These are phyloP conservation scores for Speoplatyrhinus poulsoni DNA, from an alignment of 2,113 vertebrate species.

Conservation along the genomic window DNA sequence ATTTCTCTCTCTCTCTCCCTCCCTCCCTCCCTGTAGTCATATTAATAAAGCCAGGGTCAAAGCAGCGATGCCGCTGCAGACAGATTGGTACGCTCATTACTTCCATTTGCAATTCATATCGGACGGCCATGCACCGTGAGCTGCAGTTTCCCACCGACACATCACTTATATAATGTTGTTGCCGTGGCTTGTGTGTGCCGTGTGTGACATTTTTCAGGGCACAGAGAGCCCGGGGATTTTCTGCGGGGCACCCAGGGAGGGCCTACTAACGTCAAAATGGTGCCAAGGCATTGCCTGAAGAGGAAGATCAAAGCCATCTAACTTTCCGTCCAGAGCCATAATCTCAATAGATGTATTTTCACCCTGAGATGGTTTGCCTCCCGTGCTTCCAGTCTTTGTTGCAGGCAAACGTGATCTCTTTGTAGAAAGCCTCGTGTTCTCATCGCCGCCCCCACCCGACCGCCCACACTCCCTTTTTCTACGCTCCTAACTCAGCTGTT, in stretches of 20 bases:
- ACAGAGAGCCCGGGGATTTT: conserved; percentile 9
- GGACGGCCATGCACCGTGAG: not conserved
- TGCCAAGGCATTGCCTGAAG: conserved; percentile 25
- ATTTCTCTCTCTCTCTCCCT: conserved; percentile 20
- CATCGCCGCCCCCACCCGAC: conserved; percentile 21
- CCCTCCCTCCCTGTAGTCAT: conserved; percentile 7
- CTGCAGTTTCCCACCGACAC: conserved; percentile 22
- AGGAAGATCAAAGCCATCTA: conserved; percentile 40
- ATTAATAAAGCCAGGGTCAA: conserved; percentile 21
- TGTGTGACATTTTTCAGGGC: not conserved
- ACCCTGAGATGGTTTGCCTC: conserved; percentile 37
- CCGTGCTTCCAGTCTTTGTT: conserved; percentile 57
- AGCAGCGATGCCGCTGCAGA: conserved; percentile 18
- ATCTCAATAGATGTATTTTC: conserved; percentile 44
- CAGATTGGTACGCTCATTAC: conserved; percentile 32
- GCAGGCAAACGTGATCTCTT: conserved; percentile 41
- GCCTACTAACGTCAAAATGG: conserved; percentile 49
- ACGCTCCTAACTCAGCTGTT: conserved; percentile 77
- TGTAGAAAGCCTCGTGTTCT: conserved; percentile 60
- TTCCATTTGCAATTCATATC: conserved; percentile 23
- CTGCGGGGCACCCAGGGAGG: conserved; percentile 20
- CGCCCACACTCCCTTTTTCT: conserved; percentile 58
- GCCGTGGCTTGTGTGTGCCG: conserved; percentile 1
- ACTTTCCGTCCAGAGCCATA: conserved; percentile 41
- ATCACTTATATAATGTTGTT: not conserved